phyloP scores from a whole-genome alignment of 2,888 invertebrate species.

The Aspidiotus destructor region DNA sequence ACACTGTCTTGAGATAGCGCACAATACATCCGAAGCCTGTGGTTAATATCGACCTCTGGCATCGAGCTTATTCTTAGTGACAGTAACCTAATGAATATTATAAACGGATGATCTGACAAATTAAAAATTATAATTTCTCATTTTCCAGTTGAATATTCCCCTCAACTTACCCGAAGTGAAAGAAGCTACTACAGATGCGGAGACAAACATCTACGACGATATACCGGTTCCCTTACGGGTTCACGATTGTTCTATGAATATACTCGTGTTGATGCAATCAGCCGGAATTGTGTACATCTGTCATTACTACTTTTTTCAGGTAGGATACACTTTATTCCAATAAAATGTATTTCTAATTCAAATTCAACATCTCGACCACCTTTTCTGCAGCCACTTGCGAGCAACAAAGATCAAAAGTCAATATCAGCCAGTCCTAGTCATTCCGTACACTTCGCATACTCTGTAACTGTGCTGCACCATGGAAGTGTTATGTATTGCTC shows the following conservation, averaged over 20 bases:
- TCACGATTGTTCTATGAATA: conserved; percentile 70
- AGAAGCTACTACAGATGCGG: conserved; percentile 46
- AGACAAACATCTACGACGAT: conserved; percentile 64
- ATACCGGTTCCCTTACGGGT: conserved; percentile 68
- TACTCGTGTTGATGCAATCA: conserved; percentile 65
- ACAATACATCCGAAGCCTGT: too few species aligned
- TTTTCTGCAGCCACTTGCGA: conserved; percentile 6
- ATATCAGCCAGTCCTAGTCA: conserved; percentile 13
- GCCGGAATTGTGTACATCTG: conserved; percentile 52
- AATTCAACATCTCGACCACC: neutral
- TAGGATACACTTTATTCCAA: conserved; percentile 25
- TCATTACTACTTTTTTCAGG: conserved; percentile 72
- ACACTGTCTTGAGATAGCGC: too few species aligned
- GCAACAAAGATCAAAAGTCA: neutral
- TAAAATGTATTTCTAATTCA: conserved; percentile 18
- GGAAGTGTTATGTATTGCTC: conserved; percentile 75
- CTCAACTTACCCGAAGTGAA: conserved; percentile 59
- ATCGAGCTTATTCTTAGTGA: too few species aligned
- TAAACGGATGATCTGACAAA: too few species aligned
- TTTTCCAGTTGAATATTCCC: conserved; percentile 67
- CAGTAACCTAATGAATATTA: too few species aligned
- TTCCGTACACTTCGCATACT: conserved; percentile 70
- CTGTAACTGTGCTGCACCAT: conserved; percentile 70
- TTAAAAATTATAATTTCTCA: conserved; percentile 18
- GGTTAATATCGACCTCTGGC: too few species aligned